These are phyloP conservation scores for Drosophila virilis DNA, from an alignment of 1,140 invertebrate species.

Conservation along the genomic window DNA sequence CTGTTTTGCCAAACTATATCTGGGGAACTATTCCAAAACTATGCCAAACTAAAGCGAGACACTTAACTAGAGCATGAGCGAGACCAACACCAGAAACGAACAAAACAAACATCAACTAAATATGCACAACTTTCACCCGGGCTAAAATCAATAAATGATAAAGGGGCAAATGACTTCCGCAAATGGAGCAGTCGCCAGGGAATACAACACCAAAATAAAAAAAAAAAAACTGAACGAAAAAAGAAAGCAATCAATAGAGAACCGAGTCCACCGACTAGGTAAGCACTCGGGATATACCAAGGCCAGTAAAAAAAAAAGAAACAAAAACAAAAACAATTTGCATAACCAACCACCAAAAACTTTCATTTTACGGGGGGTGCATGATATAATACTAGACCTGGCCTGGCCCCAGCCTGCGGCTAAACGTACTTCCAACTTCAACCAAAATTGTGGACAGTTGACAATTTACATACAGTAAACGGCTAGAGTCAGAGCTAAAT, in stretches of 20 bases:
- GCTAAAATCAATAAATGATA: slow-evolving; percentile 39
- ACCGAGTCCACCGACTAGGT: slow-evolving; percentile 4
- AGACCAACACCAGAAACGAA: neutral
- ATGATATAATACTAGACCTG: slow-evolving; percentile 1
- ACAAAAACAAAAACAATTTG: slow-evolving; percentile 24
- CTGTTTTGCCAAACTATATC: no score
- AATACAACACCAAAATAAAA: slow-evolving; percentile 5
- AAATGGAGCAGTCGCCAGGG: slow-evolving; percentile 15
- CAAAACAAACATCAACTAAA: neutral
- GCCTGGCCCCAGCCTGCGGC: slow-evolving; percentile 2
- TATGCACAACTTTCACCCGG: slow-evolving; percentile 2
- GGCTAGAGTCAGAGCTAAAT: neutral
- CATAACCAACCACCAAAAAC: slow-evolving; percentile 43
- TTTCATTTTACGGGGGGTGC: neutral
- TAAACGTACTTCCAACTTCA: slow-evolving; percentile 10
- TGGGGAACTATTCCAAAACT: no score
- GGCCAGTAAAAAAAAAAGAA: slow-evolving; percentile 11
- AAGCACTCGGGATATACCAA: slow-evolving; percentile 17
- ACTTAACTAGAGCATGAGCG: neutral
- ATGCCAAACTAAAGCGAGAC: neutral
- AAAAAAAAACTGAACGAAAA: neutral
- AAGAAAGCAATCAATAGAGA: slow-evolving; percentile 17
- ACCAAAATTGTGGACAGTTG: neutral
- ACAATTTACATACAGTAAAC: slow-evolving; percentile 20
- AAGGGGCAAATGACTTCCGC: slow-evolving; percentile 25